A percentile compares a stretch with the other conserved stretches of the same genome.
Evolutionary conservation across 1,140 invertebrate species (phyloP).

Genomic region (Homarus americanus): DNA sequence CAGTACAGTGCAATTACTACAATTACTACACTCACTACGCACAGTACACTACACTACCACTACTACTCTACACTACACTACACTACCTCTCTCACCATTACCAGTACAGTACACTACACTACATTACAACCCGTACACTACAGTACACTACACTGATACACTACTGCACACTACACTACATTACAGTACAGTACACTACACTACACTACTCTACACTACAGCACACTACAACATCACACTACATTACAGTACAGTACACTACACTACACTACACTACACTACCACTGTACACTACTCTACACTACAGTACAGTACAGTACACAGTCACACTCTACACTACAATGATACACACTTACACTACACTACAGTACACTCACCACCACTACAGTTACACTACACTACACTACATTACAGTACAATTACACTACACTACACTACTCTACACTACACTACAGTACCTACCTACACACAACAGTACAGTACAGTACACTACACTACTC

Average conservation of each 20-base stretch:
- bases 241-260: not conserved
- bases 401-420: no score
- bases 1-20: no score
- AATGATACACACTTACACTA: no score
- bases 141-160: not conserved
- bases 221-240: not conserved
- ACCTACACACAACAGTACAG: not conserved
- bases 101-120: not conserved
- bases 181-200: not conserved
- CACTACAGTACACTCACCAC: not conserved
- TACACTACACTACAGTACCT: not conserved
- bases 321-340: not conserved
- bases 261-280: not conserved
- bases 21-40: not conserved
- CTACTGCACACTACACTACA: not conserved
- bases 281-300: not conserved
- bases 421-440: no score
- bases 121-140: not conserved
- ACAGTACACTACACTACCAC: not conserved
- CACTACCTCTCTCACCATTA: no score
- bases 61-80: not conserved
- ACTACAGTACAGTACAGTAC: not conserved
- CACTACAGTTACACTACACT: not conserved
- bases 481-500: not conserved
- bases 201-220: not conserved